Evolutionary conservation across 1,140 invertebrate species (phyloP), one percentile per base, ranked within the genome.

Genomic region (Drosophila pachea): DNA sequence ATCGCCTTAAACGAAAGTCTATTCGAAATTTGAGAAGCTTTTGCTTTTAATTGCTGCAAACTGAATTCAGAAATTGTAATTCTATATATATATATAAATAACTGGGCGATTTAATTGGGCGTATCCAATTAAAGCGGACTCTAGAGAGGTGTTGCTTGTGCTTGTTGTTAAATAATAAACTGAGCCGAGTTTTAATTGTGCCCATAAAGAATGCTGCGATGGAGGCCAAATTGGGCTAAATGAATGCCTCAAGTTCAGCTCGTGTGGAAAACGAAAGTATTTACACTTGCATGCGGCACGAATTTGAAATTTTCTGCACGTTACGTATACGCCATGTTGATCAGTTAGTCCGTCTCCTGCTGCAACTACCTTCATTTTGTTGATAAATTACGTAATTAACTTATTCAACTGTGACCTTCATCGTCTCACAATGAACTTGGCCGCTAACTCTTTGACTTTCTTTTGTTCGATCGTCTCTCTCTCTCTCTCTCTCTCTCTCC

Each of bases 191-290:
- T 79, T 84, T 86, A 84, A 84, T 84, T 84, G 79, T 84, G 79
- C 76, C 79, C 79, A 84, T 83, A 84, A 84, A 79, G 79, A 84
- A 84, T 86, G 73, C 14, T 43, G 68, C 67, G 53, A 42, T 29
- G 12, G 11, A 35, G 31, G 36, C 56, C 42, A 12, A 36, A 48
- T 1, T 33, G 22, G 14, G 38, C 31, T 64, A 11, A 64, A 5
- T 45, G 29, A 29, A 47, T 29, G 49, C 50, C 31, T 43, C 29
- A 12, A 50, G 29, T 62, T 62, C 14, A 45, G 60, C 5, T 65
- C n/a, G 16, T 32, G 29, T 36, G 60, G 67, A 68, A 77, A 83
- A 74, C 67, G 78, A 82, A 82, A 82, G 78, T 77, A 61, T 45
- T 50, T 66, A 38, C 61, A 63, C 9, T 56, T 45, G 78, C 74